Evolutionary conservation across 1,140 invertebrate genomes (phyloP), one percentile per base, ranked within the genome.

Genomic region (Monochamus saltuarius): DNA sequence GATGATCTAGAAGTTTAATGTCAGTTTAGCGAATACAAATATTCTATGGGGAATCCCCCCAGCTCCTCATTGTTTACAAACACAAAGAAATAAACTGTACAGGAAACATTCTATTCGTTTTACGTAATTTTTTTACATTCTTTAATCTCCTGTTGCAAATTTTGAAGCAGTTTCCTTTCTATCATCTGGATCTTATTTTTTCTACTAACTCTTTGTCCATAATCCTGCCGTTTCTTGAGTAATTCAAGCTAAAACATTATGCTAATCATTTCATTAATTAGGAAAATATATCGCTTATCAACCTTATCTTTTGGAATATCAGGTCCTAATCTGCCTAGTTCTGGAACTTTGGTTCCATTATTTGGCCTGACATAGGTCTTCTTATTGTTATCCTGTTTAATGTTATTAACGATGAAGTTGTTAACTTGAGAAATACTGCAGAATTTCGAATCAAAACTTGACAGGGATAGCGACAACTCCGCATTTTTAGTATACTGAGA

Each of bases 161-260:
- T 65, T 49, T 63, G 65, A 7, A 72, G 46, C n/a, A 69, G 56
- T 39, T 68, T 65, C 40, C 59, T 64, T 54, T 73, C 72, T 43
- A 66, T 51, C 17, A 73, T 66, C 56, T 66, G 65, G 7, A 72
- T 69, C 37, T 65, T 38, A 50, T 73, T 73, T 38, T 63, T 60
- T 46, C 69, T 59, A 56, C 70, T 74, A 19, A 67, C 70, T 46
- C 64, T 69, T 50, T 68, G 68, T 14, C 73, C 73, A 55, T 74
- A 74, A 50, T 61, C 49, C 61, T 70, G 66, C 35, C 68, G 39
- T 39, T 59, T 64, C 52, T 67, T 64, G 52, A 69, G 52, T 17
- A 59, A 46, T 38, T 72, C 65, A 29, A 73, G 29, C 70, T 72
- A 34, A 34, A 65, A 53, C 16, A 19, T 2, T 16, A 51, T 17